Evolutionary conservation across 2,888 invertebrate genomes (phyloP).

Genomic region (Diarsia brunnea): DNA sequence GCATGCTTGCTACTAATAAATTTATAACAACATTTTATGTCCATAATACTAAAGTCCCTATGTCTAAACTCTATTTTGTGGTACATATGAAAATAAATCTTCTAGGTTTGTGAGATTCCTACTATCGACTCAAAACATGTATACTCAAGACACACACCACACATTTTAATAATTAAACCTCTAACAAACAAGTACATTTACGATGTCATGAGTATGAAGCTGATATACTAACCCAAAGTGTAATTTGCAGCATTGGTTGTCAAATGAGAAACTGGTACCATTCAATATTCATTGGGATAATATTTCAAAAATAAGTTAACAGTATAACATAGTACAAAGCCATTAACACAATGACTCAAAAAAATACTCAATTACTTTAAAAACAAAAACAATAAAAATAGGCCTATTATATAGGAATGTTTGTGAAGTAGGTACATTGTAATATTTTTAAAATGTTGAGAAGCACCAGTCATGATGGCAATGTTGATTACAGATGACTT

Average conservation of each 20-base stretch:
- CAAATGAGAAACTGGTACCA: slow-evolving; percentile 39
- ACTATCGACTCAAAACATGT: slow-evolving; percentile 71
- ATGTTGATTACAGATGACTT: slow-evolving; percentile 30
- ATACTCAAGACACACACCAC: slow-evolving; percentile 62
- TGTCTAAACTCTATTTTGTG: slow-evolving; percentile 74
- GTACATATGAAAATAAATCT: slow-evolving; percentile 76
- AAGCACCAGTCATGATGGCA: slow-evolving; percentile 48
- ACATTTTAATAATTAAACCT: slow-evolving; percentile 59
- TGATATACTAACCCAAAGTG: slow-evolving; percentile 58
- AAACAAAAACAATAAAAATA: slow-evolving; percentile 58
- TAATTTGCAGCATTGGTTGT: slow-evolving; percentile 36
- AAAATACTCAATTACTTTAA: slow-evolving; percentile 40
- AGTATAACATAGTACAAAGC: slow-evolving; percentile 24
- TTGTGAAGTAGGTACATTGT: slow-evolving; percentile 55
- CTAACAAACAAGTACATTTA: slow-evolving; percentile 68
- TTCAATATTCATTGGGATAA: slow-evolving; percentile 33
- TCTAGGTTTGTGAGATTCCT: slow-evolving; percentile 78
- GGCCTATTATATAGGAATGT: slow-evolving; percentile 65
- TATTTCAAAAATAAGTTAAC: slow-evolving; percentile 35
- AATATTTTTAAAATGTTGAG: slow-evolving; percentile 25
- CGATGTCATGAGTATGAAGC: slow-evolving; percentile 66
- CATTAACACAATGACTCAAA: slow-evolving; percentile 27
- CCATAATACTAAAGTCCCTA: slow-evolving; percentile 81
- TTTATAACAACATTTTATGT: slow-evolving; percentile 87
- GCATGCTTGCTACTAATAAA: slow-evolving; percentile 82